Percentiles rank a stretch among this genome's conserved stretches.
Conservation (phyloP, 2,797 vertebrate genomes). For the Tiaroga cobitis region DNA sequence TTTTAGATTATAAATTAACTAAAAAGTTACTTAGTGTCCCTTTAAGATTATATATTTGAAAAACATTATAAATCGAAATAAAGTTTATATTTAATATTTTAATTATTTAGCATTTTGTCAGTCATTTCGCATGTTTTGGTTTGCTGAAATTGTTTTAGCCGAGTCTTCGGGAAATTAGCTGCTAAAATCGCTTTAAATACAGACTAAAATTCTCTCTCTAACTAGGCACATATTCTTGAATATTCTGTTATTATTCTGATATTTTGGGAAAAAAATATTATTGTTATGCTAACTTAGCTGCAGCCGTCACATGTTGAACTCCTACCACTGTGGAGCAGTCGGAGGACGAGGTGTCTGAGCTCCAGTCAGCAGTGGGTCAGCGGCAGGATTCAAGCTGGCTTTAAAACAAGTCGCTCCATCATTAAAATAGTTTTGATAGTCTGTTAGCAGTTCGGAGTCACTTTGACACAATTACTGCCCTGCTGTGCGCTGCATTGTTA, state of each 20-base stretch:
- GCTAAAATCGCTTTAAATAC: not conserved
- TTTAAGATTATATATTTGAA: not conserved
- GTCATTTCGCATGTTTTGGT: not conserved
- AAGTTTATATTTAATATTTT: not conserved
- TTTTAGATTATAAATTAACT: too few relatives aligned
- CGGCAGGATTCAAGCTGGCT: constrained; percentile 19
- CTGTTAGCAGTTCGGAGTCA: constrained; percentile 55
- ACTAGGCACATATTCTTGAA: not conserved
- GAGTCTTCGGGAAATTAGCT: not conserved
- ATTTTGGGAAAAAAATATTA: not conserved
- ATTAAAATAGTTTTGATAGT: constrained; percentile 62
- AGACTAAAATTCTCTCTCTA: not conserved
- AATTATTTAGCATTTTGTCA: not conserved
- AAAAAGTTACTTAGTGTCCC: too few relatives aligned
- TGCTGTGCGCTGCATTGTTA: constrained; percentile 53
- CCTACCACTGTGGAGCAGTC: not conserved
- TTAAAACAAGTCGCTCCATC: constrained; percentile 50
- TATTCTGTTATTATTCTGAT: not conserved
- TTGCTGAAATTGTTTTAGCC: not conserved
- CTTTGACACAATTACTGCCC: constrained; percentile 57
- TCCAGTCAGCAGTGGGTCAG: constrained; percentile 38
- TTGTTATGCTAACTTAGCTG: not conserved
- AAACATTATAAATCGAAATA: not conserved
- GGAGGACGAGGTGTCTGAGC: not conserved
- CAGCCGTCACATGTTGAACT: not conserved